These are phyloP conservation scores for Drosophila diplacantha DNA, from an alignment of 2,888 invertebrate genomes.

Conservation along the genomic window DNA sequence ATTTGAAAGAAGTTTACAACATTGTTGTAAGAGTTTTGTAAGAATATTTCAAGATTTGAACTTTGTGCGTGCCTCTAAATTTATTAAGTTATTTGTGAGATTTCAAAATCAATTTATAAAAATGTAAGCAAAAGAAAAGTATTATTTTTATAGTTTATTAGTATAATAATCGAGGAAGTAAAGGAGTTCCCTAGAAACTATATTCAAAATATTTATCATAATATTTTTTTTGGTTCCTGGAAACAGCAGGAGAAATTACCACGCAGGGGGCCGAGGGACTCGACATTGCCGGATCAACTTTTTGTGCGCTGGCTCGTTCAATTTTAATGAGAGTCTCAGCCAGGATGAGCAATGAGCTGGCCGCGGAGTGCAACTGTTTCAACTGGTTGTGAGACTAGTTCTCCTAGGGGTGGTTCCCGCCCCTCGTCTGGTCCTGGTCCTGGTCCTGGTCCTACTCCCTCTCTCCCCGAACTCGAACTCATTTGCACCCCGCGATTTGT, in stretches of 20 bases:
- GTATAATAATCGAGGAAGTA: too few relatives aligned
- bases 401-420: conserved; percentile 49
- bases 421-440: background rate
- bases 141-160: too few relatives aligned
- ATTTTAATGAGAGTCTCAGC: conserved; percentile 69
- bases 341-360: conserved; percentile 40
- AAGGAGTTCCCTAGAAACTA: background rate
- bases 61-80: too few relatives aligned
- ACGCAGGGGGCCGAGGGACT: conserved; percentile 3
- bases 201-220: background rate
- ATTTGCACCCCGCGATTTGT: conserved; percentile 51
- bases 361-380: conserved; percentile 63
- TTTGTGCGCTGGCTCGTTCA: conserved; percentile 68
- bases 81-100: too few relatives aligned
- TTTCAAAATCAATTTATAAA: too few relatives aligned
- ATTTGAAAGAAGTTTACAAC: too few relatives aligned
- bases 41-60: too few relatives aligned
- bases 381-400: conserved; percentile 41
- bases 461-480: conserved; percentile 4
- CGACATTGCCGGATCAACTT: conserved; percentile 7
- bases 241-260: background rate
- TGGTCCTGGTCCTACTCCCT: conserved; percentile 2
- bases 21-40: too few relatives aligned
- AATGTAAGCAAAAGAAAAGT: too few relatives aligned
- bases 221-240: background rate